Evolutionary conservation across 2,113 vertebrate genomes (phyloP).

Genomic region (Aplodontia rufa): DNA sequence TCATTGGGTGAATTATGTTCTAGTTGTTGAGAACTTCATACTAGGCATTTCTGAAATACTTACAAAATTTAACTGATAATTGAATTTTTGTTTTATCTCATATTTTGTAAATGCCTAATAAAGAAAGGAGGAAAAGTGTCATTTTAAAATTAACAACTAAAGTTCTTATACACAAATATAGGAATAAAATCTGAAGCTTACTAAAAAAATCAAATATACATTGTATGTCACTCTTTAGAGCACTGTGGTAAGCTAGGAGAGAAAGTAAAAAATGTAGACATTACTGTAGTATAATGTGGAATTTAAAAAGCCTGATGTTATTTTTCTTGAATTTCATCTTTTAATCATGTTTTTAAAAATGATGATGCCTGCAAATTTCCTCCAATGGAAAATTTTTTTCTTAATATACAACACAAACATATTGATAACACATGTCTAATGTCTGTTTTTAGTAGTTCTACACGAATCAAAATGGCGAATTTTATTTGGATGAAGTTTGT

Average conservation of each 20-base stretch:
- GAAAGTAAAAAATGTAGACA: not conserved
- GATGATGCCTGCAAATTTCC: not conserved
- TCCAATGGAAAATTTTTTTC: not conserved
- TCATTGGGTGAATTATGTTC: constrained; percentile 74
- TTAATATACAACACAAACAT: not conserved
- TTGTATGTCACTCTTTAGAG: not conserved
- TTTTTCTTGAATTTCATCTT: constrained; percentile 41
- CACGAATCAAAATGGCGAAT: not conserved
- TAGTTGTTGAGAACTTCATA: constrained; percentile 68
- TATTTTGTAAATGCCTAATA: constrained; percentile 75
- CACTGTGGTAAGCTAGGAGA: not conserved
- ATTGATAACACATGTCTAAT: not conserved
- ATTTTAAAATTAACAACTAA: not conserved
- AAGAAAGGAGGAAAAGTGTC: constrained; percentile 56
- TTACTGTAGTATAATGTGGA: not conserved
- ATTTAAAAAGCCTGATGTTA: not conserved
- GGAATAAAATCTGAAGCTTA: constrained; percentile 20
- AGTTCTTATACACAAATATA: constrained; percentile 5
- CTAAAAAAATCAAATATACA: not conserved
- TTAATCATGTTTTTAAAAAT: constrained; percentile 5
- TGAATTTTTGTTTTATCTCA: constrained; percentile 77
- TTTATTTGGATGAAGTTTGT: constrained; percentile 19
- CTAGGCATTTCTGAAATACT: constrained; percentile 83
- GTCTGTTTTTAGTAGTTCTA: not conserved
- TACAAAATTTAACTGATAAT: constrained; percentile 73